A percentile compares a stretch with the other conserved stretches of the same genome.
Conservation (phyloP, 1,140 invertebrate species). For the Ostrea edulis region DNA sequence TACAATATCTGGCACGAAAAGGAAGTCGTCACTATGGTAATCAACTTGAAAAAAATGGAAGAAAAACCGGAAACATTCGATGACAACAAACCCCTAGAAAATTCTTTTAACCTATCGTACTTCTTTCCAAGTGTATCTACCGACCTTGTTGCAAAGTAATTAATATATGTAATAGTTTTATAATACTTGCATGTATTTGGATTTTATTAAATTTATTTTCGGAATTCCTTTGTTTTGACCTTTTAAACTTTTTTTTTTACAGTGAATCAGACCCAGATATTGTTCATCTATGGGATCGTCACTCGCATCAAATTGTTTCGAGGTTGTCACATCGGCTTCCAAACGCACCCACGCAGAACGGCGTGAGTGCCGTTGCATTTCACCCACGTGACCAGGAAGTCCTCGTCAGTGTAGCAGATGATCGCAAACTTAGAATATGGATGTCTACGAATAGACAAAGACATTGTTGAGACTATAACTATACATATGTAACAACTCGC, state of each 20-base stretch:
- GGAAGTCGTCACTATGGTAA: slow-evolving; percentile 13
- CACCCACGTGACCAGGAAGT: slow-evolving; percentile 41
- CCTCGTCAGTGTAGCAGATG: slow-evolving; percentile 42
- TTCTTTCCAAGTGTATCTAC: background rate
- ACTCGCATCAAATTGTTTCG: background rate
- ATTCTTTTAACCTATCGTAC: background rate
- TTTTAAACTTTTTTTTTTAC: background rate
- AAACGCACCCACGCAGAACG: background rate
- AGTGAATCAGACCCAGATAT: background rate
- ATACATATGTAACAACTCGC: no score
- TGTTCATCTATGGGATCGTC: background rate
- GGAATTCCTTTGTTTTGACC: background rate
- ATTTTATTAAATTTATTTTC: no score
- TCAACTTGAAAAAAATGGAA: background rate
- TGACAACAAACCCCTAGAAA: background rate
- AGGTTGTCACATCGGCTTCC: background rate
- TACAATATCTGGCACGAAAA: background rate
- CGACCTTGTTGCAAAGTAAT: background rate
- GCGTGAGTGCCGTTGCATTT: slow-evolving; percentile 46
- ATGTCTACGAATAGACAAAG: background rate
- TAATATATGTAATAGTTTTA: background rate
- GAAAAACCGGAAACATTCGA: background rate
- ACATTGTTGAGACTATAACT: no score
- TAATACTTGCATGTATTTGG: background rate
- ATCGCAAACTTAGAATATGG: slow-evolving; percentile 35